Evolutionary conservation across 37 sponge, comb jelly and placozoan species (phyloP).

Genomic region (Amphimedon queenslandica): DNA sequence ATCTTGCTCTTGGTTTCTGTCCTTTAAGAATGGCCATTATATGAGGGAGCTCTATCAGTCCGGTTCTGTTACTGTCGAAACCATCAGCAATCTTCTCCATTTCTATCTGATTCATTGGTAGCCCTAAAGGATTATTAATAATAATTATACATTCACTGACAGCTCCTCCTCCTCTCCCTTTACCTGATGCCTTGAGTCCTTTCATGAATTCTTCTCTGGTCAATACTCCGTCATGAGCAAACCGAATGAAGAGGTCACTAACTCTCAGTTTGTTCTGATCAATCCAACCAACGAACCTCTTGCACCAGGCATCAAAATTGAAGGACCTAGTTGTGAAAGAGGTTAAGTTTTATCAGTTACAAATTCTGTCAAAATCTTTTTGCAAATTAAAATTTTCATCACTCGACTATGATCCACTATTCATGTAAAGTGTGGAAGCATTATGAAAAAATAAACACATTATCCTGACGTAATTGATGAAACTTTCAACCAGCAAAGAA

Average conservation of each 20-base stretch:
- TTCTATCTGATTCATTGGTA: constrained; percentile 70
- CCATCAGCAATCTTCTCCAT: constrained; percentile 70
- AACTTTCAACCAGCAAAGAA: not conserved
- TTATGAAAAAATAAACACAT: too few relatives aligned
- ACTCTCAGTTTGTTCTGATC: constrained; percentile 75
- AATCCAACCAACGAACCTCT: constrained; percentile 65
- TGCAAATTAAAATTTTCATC: not conserved
- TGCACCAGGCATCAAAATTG: constrained; percentile 75
- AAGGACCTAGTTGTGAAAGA: constrained; percentile 24
- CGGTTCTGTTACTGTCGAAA: constrained; percentile 46
- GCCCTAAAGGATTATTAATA: constrained; percentile 18
- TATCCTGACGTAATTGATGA: too few relatives aligned
- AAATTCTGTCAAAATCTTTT: not conserved
- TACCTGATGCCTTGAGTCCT: constrained; percentile 69
- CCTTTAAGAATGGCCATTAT: constrained; percentile 39
- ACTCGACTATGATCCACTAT: not conserved
- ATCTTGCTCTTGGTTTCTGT: not conserved
- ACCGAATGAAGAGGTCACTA: constrained; percentile 68
- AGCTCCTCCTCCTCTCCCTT: not conserved
- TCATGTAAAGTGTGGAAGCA: not conserved
- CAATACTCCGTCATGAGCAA: constrained; percentile 79
- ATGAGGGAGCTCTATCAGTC: constrained; percentile 44
- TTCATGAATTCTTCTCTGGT: constrained; percentile 79
- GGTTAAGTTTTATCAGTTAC: not conserved
- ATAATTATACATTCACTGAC: not conserved